Conservation (phyloP, 2,888 invertebrate genomes). For the Ligdia adustata region DNA sequence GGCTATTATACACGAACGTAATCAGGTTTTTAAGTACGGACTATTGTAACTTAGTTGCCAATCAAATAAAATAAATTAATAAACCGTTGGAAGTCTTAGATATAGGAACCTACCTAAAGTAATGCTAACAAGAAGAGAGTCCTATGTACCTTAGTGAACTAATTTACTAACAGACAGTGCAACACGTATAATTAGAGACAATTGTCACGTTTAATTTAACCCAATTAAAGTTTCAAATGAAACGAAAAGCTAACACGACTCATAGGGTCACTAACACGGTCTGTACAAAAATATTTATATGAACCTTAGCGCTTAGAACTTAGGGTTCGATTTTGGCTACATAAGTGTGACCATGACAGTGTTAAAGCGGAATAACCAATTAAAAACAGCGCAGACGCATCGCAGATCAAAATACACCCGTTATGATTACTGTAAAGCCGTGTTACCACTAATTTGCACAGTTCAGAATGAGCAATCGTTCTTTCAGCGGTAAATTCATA, state of each 20-base stretch:
- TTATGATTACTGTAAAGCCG: conserved; percentile 61
- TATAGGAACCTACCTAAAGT: too few species aligned
- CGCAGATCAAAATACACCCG: conserved; percentile 48
- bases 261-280: conserved; percentile 14
- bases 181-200: conserved; percentile 5
- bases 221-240: conserved; percentile 28
- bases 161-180: too few species aligned
- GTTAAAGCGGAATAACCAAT: conserved; percentile 54
- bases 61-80: too few species aligned
- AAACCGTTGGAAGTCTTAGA: too few species aligned
- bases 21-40: too few species aligned
- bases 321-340: conserved; percentile 14
- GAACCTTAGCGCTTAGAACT: conserved; percentile 33
- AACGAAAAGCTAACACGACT: conserved; percentile 15
- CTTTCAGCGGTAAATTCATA: too few species aligned
- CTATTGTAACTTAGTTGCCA: too few species aligned
- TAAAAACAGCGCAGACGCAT: conserved; percentile 48
- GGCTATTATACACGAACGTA: too few species aligned
- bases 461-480: too few species aligned
- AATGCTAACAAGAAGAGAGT: too few species aligned
- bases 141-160: too few species aligned
- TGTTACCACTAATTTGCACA: too few species aligned
- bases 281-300: not conserved
- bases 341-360: conserved; percentile 24
- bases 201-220: conserved; percentile 21